Base-by-base conservation (phyloP, 1,140 invertebrate genomes). In the Parapsyche elsis region DNA sequence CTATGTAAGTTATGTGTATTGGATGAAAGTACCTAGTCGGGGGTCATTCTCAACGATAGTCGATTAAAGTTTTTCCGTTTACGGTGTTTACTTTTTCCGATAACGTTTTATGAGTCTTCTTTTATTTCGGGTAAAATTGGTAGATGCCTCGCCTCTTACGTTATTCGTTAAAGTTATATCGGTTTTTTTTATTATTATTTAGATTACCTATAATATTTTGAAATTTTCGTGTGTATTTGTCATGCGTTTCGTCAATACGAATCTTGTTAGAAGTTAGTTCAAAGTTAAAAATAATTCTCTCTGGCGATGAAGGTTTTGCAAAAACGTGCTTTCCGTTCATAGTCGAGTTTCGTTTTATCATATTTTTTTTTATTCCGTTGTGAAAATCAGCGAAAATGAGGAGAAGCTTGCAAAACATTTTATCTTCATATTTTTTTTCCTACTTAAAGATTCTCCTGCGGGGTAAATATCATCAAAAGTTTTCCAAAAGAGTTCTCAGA, bases 401-500 rank as follows among this genome's bases (percentile, higher is more conserved):
- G 23, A 67, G 26, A 30, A 67, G 71, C 21, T 73, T 14, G 38
- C 67, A 45, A 73, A 73, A 73, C 24, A 73, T 73, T 46, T 46
- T n/a, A 38, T 46, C 16, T 73, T 26, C 59, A 24, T 38, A 16
- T 46, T 73, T 38, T 73, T 73, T 46, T 73, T 9, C n/a, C 7
- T 9, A n/a, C n/a, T 71, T 71, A 9, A 16, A 19, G 0, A 73
- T 73, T 46, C 21, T 73, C 30, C 14, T 10, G 21, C 4, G 44
- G 10, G 16, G 71, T 73, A 73, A 73, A 73, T 73, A 73, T 73
- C 71, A 46, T 73, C 71, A 46, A 73, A 73, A 73, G 38, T 73
- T 73, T 73, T 2, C n/a, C 4, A 12, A 67, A 67, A 26, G 64
- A 67, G 23, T 67, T 67, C 24, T 67, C 71, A 12, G 23, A 73